Conservation (phyloP, 2,113 vertebrate genomes). For the Plectropomus leopardus region DNA sequence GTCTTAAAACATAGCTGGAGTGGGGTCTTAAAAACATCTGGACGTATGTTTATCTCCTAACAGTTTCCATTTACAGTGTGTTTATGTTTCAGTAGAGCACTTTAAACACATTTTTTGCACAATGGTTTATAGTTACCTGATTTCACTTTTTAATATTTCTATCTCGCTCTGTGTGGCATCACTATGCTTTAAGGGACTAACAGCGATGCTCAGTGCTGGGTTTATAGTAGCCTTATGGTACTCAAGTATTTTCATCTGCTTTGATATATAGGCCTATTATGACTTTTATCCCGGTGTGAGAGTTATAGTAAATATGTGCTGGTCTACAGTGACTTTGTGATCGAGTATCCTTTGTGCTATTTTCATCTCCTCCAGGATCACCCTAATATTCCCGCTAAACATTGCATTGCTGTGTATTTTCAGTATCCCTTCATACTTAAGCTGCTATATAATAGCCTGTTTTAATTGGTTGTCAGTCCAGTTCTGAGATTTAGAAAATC, state of each 20-base stretch:
- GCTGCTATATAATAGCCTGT: not conserved
- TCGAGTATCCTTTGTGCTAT: conserved; percentile 25
- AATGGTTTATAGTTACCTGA: not conserved
- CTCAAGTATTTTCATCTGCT: conserved; percentile 11
- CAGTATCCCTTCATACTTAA: not conserved
- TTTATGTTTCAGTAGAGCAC: not conserved
- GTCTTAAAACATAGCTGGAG: not conserved
- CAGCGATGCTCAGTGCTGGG: not conserved
- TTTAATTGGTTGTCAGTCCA: conserved; percentile 40
- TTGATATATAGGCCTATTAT: conserved; percentile 13
- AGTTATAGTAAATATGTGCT: conserved; percentile 9
- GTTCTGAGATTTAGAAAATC: not conserved
- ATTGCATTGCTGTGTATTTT: not conserved
- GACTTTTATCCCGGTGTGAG: not conserved
- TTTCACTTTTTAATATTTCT: not conserved
- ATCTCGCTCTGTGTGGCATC: not conserved
- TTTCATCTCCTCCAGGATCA: conserved; percentile 13
- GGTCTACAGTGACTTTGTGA: conserved; percentile 9
- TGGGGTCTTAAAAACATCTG: no score
- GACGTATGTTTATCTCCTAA: not conserved
- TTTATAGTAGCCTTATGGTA: not conserved
- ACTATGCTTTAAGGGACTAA: not conserved
- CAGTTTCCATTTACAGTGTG: not conserved
- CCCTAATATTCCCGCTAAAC: conserved; percentile 15
- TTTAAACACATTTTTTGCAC: not conserved